Percentiles rank a stretch among this genome's conserved stretches.
These are phyloP conservation scores for Anthophora plumipes DNA, from an alignment of 2,888 invertebrate genomes.

Conservation along the genomic window DNA sequence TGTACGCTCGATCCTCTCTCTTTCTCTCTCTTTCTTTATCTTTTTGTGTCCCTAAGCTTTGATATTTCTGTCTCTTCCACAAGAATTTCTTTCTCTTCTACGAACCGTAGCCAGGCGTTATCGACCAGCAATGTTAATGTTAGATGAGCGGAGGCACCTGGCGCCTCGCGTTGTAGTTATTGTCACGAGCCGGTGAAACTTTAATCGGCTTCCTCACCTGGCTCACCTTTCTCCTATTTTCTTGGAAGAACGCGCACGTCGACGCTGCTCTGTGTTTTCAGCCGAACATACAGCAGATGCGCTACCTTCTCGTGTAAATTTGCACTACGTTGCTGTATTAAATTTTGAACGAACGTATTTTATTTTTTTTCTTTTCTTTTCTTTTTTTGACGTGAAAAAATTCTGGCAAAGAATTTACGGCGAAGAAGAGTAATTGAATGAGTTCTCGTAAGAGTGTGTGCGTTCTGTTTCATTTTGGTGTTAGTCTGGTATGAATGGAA, in stretches of 20 bases:
- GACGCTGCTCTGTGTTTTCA: background rate
- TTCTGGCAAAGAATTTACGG: no score
- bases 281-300: background rate
- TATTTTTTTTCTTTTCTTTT: no score
- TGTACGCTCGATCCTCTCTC: constrained; percentile 48
- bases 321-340: no score
- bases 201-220: constrained; percentile 71
- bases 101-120: constrained; percentile 54
- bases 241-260: constrained; percentile 20
- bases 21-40: constrained; percentile 17
- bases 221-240: constrained; percentile 53
- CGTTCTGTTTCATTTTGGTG: no score
- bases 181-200: constrained; percentile 73
- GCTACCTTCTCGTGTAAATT: background rate
- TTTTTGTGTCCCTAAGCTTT: background rate
- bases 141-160: constrained; percentile 70
- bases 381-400: no score
- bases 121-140: constrained; percentile 73
- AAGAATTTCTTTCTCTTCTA: constrained; percentile 27
- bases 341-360: no score
- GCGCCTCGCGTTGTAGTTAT: constrained; percentile 66
- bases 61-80: background rate
- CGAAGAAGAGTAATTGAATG: no score
- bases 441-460: no score
- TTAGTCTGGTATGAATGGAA: background rate